A percentile compares a stretch with the other conserved stretches of the same genome.
Evolutionary conservation across 2,113 vertebrate genomes (phyloP).

Genomic region (Thunnus thynnus): DNA sequence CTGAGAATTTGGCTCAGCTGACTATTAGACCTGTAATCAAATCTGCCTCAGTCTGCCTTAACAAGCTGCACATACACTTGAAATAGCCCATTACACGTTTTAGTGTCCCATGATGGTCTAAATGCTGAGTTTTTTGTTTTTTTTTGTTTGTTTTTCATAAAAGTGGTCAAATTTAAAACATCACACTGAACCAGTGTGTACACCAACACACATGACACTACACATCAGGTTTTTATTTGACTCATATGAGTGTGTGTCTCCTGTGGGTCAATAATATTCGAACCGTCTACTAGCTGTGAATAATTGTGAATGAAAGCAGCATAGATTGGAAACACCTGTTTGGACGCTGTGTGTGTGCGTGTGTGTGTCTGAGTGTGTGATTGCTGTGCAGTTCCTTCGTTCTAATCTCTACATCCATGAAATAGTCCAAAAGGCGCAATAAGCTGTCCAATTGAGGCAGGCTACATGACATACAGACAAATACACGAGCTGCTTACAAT

Average conservation of each 20-base stretch:
- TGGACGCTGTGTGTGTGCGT: neutral
- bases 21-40: no score
- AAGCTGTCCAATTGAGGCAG: neutral
- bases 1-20: no score
- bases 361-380: neutral
- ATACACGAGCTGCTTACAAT: neutral
- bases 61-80: slow-evolving; percentile 1
- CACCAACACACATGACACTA: neutral
- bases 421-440: neutral
- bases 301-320: slow-evolving; percentile 45
- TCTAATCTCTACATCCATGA: neutral
- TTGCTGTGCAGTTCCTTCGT: neutral
- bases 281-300: slow-evolving; percentile 27
- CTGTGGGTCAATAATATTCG: slow-evolving; percentile 29
- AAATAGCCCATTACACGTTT: neutral
- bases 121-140: neutral
- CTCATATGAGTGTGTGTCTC: slow-evolving; percentile 17
- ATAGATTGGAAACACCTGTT: slow-evolving; percentile 56
- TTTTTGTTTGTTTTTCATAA: neutral
- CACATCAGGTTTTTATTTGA: slow-evolving; percentile 46
- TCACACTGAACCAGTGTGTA: neutral
- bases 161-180: neutral
- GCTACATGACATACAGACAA: neutral
- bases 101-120: neutral
- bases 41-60: neutral